A percentile compares a stretch with the other conserved stretches of the same genome.
phyloP scores from a whole-genome alignment of 2,888 invertebrate genomes.

The Flexamia atlantica region DNA sequence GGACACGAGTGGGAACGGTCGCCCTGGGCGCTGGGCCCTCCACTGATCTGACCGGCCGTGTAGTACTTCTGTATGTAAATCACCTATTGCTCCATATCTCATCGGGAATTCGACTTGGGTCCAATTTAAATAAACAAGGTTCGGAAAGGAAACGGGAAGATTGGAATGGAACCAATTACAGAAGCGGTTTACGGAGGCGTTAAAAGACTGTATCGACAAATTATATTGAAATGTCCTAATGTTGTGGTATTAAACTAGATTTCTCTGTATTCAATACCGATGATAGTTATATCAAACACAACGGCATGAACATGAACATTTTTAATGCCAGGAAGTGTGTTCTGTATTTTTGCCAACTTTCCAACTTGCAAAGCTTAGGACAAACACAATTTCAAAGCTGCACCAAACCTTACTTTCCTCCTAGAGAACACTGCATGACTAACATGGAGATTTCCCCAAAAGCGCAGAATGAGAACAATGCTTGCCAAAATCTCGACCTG shows the following conservation, averaged over 20 bases:
- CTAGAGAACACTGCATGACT: too few relatives aligned
- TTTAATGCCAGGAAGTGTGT: too few relatives aligned
- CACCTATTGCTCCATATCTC: constrained; percentile 31
- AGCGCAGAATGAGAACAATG: not conserved
- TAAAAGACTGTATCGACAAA: not conserved
- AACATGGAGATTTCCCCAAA: not conserved
- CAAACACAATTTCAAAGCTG: too few relatives aligned
- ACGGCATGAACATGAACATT: too few relatives aligned
- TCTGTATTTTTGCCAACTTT: too few relatives aligned
- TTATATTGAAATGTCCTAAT: not conserved
- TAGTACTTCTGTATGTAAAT: constrained; percentile 43
- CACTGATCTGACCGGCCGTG: constrained; percentile 33
- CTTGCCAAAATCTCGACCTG: not conserved
- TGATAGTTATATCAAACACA: too few relatives aligned
- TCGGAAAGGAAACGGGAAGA: not conserved
- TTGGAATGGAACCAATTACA: constrained; percentile 26
- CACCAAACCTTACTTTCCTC: too few relatives aligned
- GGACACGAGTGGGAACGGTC: not conserved
- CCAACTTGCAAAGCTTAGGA: too few relatives aligned
- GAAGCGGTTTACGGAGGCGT: not conserved
- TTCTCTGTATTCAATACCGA: too few relatives aligned
- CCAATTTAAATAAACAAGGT: constrained; percentile 41
- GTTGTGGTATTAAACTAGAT: not conserved
- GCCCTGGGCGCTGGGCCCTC: not conserved
- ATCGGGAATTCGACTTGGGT: constrained; percentile 34